phyloP scores from a whole-genome alignment of 2,113 vertebrate genomes.

The Verasper variegatus region DNA sequence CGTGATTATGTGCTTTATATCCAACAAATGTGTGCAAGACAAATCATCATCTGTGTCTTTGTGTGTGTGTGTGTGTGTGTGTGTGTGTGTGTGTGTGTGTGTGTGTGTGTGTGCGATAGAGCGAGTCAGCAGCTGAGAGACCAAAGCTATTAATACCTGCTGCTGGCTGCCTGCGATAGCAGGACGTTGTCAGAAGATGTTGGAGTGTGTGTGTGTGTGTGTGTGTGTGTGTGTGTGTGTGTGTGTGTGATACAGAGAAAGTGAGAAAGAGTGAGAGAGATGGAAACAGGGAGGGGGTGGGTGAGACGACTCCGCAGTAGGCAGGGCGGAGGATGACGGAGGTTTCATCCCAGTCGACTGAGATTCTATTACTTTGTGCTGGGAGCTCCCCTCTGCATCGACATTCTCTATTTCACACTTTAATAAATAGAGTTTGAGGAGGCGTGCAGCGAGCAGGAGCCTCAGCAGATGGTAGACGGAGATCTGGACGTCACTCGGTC shows the following conservation, averaged over 20 bases:
- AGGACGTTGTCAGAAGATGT: slow-evolving; percentile 39
- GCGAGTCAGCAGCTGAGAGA: slow-evolving; percentile 18
- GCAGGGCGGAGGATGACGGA: slow-evolving; percentile 1
- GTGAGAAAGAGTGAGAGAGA: slow-evolving; percentile 4
- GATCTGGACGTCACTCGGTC: slow-evolving; percentile 11
- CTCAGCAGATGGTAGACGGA: slow-evolving; percentile 33
- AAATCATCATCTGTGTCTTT: neutral
- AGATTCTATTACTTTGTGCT: slow-evolving; percentile 23
- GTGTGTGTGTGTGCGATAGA: neutral
- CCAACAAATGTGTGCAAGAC: too few relatives aligned
- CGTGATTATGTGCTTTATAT: too few relatives aligned
- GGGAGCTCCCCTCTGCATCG: slow-evolving; percentile 4
- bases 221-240: slow-evolving; percentile 15
- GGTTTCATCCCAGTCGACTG: slow-evolving; percentile 24
- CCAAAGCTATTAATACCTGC: slow-evolving; percentile 61
- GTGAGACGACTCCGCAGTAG: neutral
- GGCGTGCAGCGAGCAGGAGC: neutral
- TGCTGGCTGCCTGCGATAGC: slow-evolving; percentile 53
- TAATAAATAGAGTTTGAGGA: slow-evolving; percentile 45
- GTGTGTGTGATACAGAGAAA: neutral
- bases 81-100: slow-evolving; percentile 2
- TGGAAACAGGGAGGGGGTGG: neutral
- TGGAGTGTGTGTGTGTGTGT: slow-evolving; percentile 26
- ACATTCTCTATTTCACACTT: slow-evolving; percentile 59
- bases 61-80: slow-evolving; percentile 5